A percentile compares a stretch with the other conserved stretches of the same genome.
Conservation (phyloP, 2,113 vertebrate species). For the Ovis canadensis region DNA sequence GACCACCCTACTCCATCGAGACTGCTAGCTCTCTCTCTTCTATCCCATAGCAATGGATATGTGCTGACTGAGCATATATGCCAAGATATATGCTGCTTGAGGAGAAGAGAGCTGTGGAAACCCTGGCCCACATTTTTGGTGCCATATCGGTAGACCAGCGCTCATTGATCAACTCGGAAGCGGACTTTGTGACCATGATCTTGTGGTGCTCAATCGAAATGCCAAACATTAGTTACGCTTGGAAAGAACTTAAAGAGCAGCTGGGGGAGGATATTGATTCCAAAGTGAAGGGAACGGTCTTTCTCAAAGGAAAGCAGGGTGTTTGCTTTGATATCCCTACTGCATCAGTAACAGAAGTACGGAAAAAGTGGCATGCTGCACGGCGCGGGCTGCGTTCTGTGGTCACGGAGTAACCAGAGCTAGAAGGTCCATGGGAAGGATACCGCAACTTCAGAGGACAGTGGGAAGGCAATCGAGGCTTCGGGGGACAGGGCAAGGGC, state of each 20-base stretch:
- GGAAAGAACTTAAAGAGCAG: not conserved
- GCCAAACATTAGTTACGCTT: not conserved
- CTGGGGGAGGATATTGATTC: not conserved
- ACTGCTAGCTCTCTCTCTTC: not conserved
- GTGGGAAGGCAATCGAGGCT: rapidly evolving
- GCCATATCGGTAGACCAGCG: rapidly evolving
- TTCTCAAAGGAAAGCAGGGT: not conserved
- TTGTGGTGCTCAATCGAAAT: not conserved
- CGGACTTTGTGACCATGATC: rapidly evolving
- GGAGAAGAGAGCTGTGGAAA: not conserved
- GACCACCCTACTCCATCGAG: too few species aligned
- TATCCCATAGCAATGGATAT: not conserved
- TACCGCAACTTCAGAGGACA: not conserved
- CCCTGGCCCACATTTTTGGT: not conserved
- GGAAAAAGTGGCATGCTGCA: not conserved
- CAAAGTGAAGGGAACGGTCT: not conserved
- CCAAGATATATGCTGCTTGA: not conserved
- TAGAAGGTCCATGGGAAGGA: not conserved
- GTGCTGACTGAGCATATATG: too few species aligned
- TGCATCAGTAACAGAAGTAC: not conserved
- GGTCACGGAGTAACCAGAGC: not conserved
- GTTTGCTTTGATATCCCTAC: not conserved
- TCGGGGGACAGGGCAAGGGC: not conserved
- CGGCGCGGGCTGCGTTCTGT: not conserved
- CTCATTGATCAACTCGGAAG: not conserved